A percentile compares a stretch with the other conserved stretches of the same genome.
phyloP scores from a whole-genome alignment of 2,888 invertebrate genomes.

The Drosophila anceps region DNA sequence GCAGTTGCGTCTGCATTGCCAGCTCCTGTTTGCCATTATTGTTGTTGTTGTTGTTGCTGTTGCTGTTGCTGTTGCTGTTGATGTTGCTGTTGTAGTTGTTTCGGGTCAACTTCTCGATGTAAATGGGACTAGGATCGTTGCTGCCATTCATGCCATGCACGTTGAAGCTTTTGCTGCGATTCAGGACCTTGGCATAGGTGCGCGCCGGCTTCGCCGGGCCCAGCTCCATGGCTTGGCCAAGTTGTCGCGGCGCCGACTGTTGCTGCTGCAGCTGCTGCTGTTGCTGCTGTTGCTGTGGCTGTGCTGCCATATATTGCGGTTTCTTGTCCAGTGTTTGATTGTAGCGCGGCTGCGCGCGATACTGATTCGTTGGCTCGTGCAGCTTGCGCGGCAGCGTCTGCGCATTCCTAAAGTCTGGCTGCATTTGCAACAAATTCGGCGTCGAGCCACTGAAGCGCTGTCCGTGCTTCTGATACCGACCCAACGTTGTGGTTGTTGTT shows the following conservation, averaged over 20 bases:
- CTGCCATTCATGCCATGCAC: conserved; percentile 88
- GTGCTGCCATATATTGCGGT: not conserved
- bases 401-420: conserved; percentile 87
- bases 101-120: conserved; percentile 84
- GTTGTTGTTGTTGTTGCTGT: not conserved
- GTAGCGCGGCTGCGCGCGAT: conserved; percentile 29
- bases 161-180: conserved; percentile 94
- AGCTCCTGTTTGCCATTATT: conserved; percentile 42
- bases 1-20: conserved; percentile 18
- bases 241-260: conserved; percentile 14
- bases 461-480: conserved; percentile 93
- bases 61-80: conserved; percentile 41
- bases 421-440: conserved; percentile 85
- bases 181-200: conserved; percentile 90
- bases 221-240: conserved; percentile 6
- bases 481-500: conserved; percentile 88
- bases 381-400: conserved; percentile 92
- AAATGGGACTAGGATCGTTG: conserved; percentile 85
- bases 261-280: conserved; percentile 12
- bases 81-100: conserved; percentile 76
- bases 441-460: conserved; percentile 89
- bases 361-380: conserved; percentile 62
- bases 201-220: conserved; percentile 92
- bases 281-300: not conserved
- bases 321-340: conserved; percentile 40